A percentile compares a stretch with the other conserved stretches of the same genome.
phyloP scores from a whole-genome alignment of 2,797 vertebrate genomes.

The Notolabrus celidotus region DNA sequence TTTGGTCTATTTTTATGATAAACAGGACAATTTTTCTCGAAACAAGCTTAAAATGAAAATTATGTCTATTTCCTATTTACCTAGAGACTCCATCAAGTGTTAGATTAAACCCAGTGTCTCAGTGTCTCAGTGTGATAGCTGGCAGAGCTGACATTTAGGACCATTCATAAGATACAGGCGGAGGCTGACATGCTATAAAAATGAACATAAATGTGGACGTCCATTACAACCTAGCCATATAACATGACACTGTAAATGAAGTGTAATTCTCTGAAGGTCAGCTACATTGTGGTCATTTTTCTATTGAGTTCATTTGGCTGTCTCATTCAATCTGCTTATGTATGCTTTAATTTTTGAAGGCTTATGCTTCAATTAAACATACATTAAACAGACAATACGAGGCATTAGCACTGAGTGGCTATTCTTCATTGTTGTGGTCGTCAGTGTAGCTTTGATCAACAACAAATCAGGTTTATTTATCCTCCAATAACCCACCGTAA shows the following conservation, averaged over 20 bases:
- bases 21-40: background rate
- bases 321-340: background rate
- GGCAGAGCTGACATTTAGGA: conserved; percentile 22
- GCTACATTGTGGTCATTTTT: background rate
- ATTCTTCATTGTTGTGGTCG: conserved; percentile 1
- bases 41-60: conserved; percentile 1
- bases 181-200: conserved; percentile 26
- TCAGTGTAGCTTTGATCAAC: conserved; percentile 11
- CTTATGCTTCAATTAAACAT: background rate
- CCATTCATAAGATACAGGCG: conserved; percentile 1
- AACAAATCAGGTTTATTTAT: conserved; percentile 29
- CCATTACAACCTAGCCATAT: conserved; percentile 7
- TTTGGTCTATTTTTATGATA: background rate
- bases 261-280: conserved; percentile 38
- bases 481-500: conserved; percentile 16
- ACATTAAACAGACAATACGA: background rate
- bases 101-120: conserved; percentile 14
- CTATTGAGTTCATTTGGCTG: conserved; percentile 16
- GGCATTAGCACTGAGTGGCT: background rate
- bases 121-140: background rate
- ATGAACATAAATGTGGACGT: conserved; percentile 29
- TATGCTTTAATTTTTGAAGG: background rate
- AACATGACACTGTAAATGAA: conserved; percentile 15
- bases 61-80: background rate
- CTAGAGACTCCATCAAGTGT: conserved; percentile 3